These are phyloP conservation scores for Epizoanthus illoricatus DNA, from an alignment of 92 coral and sea anemone species.

Conservation along the genomic window DNA sequence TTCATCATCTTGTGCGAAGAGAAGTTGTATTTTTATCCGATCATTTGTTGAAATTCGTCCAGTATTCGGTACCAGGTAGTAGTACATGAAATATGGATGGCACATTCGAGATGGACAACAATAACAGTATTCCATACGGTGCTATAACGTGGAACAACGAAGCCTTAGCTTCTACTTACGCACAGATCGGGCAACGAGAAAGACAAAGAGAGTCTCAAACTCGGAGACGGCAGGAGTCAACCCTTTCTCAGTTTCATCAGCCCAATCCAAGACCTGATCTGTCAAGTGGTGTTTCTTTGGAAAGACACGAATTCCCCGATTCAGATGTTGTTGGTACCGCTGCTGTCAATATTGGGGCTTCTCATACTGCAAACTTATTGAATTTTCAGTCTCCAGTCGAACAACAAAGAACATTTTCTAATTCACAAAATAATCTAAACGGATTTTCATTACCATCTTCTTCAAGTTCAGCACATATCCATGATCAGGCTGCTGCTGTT, in stretches of 20 bases:
- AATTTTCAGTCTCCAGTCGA: constrained; percentile 31
- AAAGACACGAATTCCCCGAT: not conserved
- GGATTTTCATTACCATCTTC: constrained; percentile 7
- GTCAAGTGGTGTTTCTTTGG: not conserved
- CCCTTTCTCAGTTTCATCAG: constrained; percentile 10
- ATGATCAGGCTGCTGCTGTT: not conserved
- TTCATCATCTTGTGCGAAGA: not conserved
- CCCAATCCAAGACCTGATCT: not conserved
- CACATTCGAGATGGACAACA: constrained; percentile 64
- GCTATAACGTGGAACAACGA: constrained; percentile 66
- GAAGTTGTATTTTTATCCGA: not conserved
- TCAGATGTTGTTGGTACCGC: constrained; percentile 1
- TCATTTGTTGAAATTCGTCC: not conserved
- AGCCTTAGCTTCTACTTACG: constrained; percentile 34
- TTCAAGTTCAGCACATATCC: not conserved
- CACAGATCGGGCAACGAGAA: constrained; percentile 36
- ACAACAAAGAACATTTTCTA: constrained; percentile 14
- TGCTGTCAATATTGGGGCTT: not conserved
- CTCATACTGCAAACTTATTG: not conserved
- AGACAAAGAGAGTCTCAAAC: constrained; percentile 4
- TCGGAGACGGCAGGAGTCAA: not conserved
- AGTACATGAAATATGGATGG: constrained; percentile 21
- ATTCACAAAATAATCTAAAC: constrained; percentile 16
- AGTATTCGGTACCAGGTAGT: no score
- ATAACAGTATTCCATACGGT: constrained; percentile 83